These are phyloP conservation scores for Quadroppia sp. DNA, from an alignment of 2,888 invertebrate genomes.

Conservation along the genomic window DNA sequence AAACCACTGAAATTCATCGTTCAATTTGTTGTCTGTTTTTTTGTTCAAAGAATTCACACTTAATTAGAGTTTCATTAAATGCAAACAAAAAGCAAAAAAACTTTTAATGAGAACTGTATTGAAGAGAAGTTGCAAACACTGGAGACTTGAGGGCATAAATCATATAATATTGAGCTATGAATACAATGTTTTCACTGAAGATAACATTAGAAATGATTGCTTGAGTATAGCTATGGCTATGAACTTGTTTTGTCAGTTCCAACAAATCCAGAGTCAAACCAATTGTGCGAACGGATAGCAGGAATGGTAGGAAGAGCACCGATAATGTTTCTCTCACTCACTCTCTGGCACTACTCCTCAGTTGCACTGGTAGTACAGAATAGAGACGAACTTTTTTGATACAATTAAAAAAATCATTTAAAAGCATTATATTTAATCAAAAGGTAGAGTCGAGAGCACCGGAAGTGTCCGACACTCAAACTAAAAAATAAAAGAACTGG, in stretches of 20 bases:
- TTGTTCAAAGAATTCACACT: neutral
- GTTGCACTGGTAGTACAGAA: neutral
- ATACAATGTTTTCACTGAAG: neutral
- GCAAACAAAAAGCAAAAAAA: neutral
- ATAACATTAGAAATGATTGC: conserved; percentile 7
- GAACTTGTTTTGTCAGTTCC: conserved; percentile 33
- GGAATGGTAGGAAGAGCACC: neutral
- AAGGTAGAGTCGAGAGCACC: conserved; percentile 19
- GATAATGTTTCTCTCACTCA: neutral
- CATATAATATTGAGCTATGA: neutral
- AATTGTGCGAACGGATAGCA: conserved; percentile 10
- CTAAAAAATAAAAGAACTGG: conserved; percentile 11
- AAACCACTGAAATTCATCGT: neutral
- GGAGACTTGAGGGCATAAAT: too few species aligned
- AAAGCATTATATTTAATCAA: conserved; percentile 10
- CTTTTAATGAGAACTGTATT: neutral
- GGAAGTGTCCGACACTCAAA: conserved; percentile 34
- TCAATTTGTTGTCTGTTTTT: neutral
- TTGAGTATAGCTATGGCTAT: neutral
- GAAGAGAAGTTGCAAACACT: neutral
- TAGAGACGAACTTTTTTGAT: neutral
- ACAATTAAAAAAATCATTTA: neutral
- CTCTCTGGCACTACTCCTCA: neutral
- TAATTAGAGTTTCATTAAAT: conserved; percentile 1
- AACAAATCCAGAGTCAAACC: neutral